Conservation (phyloP, 2,113 vertebrate species). For the Echinops telfairi region DNA sequence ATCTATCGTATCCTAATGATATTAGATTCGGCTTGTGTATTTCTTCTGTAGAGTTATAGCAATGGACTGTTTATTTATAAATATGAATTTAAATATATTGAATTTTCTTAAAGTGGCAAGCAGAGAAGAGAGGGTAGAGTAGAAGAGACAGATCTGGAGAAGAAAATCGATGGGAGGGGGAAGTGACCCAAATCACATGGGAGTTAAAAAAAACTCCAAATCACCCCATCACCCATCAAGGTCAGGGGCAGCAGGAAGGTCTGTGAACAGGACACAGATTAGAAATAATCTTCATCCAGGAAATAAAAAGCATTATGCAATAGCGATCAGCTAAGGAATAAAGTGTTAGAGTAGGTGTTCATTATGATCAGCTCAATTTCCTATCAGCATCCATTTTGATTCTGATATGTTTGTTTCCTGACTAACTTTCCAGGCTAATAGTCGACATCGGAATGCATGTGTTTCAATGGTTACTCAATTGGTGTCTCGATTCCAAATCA, state of each 20-base stretch:
- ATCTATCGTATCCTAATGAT: neutral
- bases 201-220: neutral
- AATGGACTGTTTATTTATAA: conserved; percentile 5
- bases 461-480: conserved; percentile 28
- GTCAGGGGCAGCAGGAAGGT: neutral
- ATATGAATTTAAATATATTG: conserved; percentile 1
- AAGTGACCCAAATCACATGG: neutral
- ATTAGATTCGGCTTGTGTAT: conserved; percentile 1
- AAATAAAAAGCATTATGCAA: neutral
- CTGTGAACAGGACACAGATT: conserved; percentile 5
- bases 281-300: conserved; percentile 7
- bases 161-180: neutral
- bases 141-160: too few species aligned
- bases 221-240: neutral
- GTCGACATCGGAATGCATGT: neutral
- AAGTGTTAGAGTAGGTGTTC: neutral
- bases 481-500: conserved; percentile 17
- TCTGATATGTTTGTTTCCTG: neutral
- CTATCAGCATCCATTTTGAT: conserved; percentile 51
- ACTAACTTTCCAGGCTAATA: conserved; percentile 48
- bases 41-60: neutral
- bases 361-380: conserved; percentile 33
- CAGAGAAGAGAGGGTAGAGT: neutral
- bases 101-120: neutral
- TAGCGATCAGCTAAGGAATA: conserved; percentile 1